Base-by-base conservation (phyloP, 2,888 invertebrate genomes). In the Holacanthella duospinosa region DNA sequence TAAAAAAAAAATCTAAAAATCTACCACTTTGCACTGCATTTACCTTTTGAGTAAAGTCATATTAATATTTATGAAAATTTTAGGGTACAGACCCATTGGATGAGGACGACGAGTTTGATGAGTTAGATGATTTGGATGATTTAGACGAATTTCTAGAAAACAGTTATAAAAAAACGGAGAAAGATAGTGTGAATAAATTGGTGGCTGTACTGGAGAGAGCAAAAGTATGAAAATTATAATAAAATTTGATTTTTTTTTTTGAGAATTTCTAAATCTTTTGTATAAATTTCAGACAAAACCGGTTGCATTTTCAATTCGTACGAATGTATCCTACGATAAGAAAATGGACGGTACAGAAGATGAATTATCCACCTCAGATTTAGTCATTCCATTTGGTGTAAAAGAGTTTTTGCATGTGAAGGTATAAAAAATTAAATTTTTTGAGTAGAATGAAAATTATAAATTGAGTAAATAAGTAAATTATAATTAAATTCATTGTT, bases 221-320 rank as follows among this genome's bases (percentile, higher is more conserved):
- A 9, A 48, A 48, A 21, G 48, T 48, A 48, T n/a, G 12, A 21
- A 21, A 48, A 48, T 48, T 4, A 9, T 16, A n/a, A 21, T 9
- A 56, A 6, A 21, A 56, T 9, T 56, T 56, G 28, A 56, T 4
- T 21, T 56, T 56, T n/a, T n/a, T n/a, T n/a, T n/a, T n/a, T n/a
- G n/a, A 24, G 24, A 48, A 4, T 21, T 48, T n/a, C 6, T 48
- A 6, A 16, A 16, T 21, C 12, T 48, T 48, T 48, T 21, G 19
- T 21, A 16, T 9, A 21, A 21, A 6, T 21, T 55, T 4, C 36
- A 57, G 57, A 9, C 4, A 6, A 57, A 57, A 36, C 57, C 29
- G 6, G 57, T 57, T 27, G 57, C 57, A 16, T 57, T 57, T 29
- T 12, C 57, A 27, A 29, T 57, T 6, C 57, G 57, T 25, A 57